A percentile compares a stretch with the other conserved stretches of the same genome.
Evolutionary conservation across 2,113 vertebrate species (phyloP).

Genomic region (Vulpes ferrilata): DNA sequence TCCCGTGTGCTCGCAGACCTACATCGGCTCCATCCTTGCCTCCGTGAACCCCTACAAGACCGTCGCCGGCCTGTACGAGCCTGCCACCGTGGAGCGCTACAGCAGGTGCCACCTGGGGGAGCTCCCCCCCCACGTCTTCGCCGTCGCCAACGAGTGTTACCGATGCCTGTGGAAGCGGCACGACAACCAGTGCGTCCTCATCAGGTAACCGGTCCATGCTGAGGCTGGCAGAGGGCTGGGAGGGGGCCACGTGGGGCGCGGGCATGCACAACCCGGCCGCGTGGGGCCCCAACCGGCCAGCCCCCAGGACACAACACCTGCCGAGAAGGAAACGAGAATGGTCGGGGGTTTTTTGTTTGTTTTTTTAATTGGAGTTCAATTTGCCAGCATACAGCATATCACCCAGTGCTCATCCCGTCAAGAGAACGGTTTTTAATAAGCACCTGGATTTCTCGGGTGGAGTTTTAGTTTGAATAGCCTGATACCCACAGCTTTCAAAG

Average conservation of each 20-base stretch:
- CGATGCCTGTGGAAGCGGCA: slow-evolving; percentile 96
- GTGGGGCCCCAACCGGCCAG: background rate
- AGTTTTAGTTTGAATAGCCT: background rate
- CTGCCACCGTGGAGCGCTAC: slow-evolving; percentile 90
- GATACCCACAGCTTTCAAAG: background rate
- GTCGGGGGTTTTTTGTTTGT: too few species aligned
- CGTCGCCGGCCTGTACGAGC: slow-evolving; percentile 93
- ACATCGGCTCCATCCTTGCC: slow-evolving; percentile 97
- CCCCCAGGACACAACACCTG: background rate
- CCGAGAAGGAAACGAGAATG: fast-evolving
- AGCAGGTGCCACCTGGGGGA: slow-evolving; percentile 94
- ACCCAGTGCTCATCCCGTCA: too few species aligned
- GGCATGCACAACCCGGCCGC: too few species aligned
- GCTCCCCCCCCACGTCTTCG: slow-evolving; percentile 96
- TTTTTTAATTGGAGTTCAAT: too few species aligned
- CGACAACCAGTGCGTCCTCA: slow-evolving; percentile 98
- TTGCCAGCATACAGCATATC: too few species aligned
- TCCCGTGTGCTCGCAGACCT: slow-evolving; percentile 90
- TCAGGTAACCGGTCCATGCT: slow-evolving; percentile 89
- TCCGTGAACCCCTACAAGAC: slow-evolving; percentile 97
- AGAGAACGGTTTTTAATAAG: background rate
- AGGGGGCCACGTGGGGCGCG: background rate
- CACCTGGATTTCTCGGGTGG: background rate
- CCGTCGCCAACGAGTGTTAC: slow-evolving; percentile 97
- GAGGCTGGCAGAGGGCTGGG: background rate